These are phyloP conservation scores for Heliconius himera DNA, from an alignment of 1,140 invertebrate species.

Conservation along the genomic window DNA sequence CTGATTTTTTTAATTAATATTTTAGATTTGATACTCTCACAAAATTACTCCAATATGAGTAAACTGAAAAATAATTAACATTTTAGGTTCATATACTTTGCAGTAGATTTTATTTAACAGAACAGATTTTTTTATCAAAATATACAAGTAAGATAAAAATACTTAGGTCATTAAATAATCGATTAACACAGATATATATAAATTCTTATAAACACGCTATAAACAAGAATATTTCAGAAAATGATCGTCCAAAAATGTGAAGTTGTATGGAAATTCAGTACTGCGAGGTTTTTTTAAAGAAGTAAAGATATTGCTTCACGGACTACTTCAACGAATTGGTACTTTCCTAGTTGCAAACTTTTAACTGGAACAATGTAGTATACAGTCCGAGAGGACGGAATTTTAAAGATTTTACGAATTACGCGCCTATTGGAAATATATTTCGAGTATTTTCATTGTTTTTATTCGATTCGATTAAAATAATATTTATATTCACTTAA, in stretches of 20 bases:
- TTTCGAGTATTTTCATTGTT: background rate
- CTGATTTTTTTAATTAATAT: too few relatives aligned
- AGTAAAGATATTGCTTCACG: constrained; percentile 18
- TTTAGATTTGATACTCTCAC: too few relatives aligned
- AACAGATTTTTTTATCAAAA: too few relatives aligned
- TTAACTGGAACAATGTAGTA: constrained; percentile 19
- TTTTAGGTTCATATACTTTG: too few relatives aligned
- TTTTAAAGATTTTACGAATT: constrained; percentile 4
- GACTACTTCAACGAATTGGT: constrained; percentile 15
- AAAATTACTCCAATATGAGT: too few relatives aligned
- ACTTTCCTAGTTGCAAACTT: constrained; percentile 18
- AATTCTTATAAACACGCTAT: background rate
- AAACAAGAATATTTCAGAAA: background rate
- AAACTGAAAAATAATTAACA: too few relatives aligned
- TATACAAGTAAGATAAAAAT: too few relatives aligned
- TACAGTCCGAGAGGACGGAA: constrained; percentile 4
- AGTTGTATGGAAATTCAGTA: background rate
- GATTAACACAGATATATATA: too few relatives aligned
- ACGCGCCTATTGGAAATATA: background rate
- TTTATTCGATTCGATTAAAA: background rate
- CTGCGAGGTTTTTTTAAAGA: background rate
- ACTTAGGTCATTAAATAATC: too few relatives aligned
- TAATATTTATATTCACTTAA: too few relatives aligned
- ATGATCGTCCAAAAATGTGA: background rate
- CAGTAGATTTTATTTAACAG: too few relatives aligned